Conservation (phyloP, 1,140 invertebrate species). For the Anagrus nilaparvatae region DNA sequence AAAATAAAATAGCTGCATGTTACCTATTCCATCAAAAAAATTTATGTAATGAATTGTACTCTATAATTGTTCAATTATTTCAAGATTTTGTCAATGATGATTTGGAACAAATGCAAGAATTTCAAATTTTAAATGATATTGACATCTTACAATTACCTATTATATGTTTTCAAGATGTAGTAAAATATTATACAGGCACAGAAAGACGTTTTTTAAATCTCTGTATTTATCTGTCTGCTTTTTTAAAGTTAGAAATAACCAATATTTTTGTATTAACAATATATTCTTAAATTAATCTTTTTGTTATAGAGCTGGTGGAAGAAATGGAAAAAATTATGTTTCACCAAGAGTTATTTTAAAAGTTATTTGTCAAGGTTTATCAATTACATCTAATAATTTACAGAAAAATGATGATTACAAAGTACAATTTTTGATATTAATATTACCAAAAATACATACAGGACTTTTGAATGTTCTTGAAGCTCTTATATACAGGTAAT, state of each 20-base stretch:
- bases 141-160: conserved; percentile 5
- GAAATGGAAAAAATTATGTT: conserved; percentile 2
- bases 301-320: conserved; percentile 7
- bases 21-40: conserved; percentile 10
- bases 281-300: not conserved
- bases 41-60: conserved; percentile 7
- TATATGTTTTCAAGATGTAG: conserved; percentile 2
- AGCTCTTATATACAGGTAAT: conserved; percentile 7
- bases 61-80: conserved; percentile 10
- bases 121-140: not conserved
- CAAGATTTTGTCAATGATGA: conserved; percentile 2
- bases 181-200: conserved; percentile 3
- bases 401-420: not conserved
- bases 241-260: conserved; percentile 7
- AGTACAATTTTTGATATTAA: conserved; percentile 6
- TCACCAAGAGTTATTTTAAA: conserved; percentile 7
- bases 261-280: not conserved
- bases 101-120: not conserved
- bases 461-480: conserved; percentile 5
- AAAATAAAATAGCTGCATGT: conserved; percentile 5
- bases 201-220: conserved; percentile 10
- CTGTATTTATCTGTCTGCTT: conserved; percentile 7
- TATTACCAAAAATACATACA: conserved; percentile 7
- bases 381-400: conserved; percentile 8
- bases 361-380: conserved; percentile 7